phyloP scores from a whole-genome alignment of 1,140 invertebrate species.

The Pachypeltis micranthus region DNA sequence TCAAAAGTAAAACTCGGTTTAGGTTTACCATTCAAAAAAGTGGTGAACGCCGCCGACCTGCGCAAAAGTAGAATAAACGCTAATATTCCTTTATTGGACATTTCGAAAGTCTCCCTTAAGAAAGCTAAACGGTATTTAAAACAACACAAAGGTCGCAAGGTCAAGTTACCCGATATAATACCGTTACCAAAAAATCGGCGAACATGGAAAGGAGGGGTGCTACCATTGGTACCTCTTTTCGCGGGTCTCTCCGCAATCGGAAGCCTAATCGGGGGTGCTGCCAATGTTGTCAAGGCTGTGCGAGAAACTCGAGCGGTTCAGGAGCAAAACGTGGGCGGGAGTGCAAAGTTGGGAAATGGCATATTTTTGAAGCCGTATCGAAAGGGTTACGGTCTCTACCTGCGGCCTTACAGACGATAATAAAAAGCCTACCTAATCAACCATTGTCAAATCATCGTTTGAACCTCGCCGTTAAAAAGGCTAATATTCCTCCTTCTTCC shows the following conservation, averaged over 20 bases:
- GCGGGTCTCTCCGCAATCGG: not conserved
- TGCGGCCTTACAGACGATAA: conserved; percentile 24
- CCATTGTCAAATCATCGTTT: conserved; percentile 14
- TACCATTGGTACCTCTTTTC: not conserved
- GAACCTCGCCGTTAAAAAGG: not conserved
- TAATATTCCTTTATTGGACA: not conserved
- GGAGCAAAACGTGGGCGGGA: conserved; percentile 16
- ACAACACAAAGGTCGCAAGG: not conserved
- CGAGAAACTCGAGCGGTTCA: conserved; percentile 27
- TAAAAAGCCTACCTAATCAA: conserved; percentile 4
- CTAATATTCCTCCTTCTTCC: conserved; percentile 15
- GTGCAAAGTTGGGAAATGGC: conserved; percentile 29
- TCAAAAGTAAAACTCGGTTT: conserved; percentile 31
- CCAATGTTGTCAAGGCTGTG: conserved; percentile 30
- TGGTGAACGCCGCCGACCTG: conserved; percentile 7
- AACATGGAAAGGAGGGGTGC: not conserved
- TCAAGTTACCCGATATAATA: not conserved
- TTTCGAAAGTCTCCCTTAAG: not conserved
- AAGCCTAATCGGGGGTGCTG: conserved; percentile 28
- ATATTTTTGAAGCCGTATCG: conserved; percentile 32
- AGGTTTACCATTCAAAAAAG: conserved; percentile 26
- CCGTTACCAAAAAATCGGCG: not conserved
- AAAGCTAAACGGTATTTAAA: too few relatives aligned
- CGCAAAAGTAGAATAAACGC: not conserved
- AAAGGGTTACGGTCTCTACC: conserved; percentile 30